Conservation (phyloP, 2,113 vertebrate genomes). For the Anarrhichthys ocellatus region DNA sequence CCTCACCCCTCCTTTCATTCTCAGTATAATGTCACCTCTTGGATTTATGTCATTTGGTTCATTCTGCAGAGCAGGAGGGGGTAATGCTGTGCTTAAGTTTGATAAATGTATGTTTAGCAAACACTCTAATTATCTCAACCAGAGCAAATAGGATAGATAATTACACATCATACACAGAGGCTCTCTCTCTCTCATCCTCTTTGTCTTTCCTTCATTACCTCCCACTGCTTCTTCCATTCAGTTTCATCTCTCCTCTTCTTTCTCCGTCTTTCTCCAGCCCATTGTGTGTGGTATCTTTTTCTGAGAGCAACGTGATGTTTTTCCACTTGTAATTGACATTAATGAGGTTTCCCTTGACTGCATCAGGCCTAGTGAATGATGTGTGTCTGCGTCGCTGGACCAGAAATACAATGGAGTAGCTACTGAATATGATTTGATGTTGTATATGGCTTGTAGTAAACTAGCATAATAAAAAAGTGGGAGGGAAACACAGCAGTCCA, state of each 20-base stretch:
- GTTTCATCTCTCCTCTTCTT: slow-evolving; percentile 27
- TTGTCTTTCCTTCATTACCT: slow-evolving; percentile 46
- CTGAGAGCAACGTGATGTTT: slow-evolving; percentile 44
- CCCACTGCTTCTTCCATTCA: slow-evolving; percentile 38
- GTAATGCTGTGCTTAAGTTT: slow-evolving; percentile 45
- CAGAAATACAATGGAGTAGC: slow-evolving; percentile 16
- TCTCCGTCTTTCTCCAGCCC: slow-evolving; percentile 16
- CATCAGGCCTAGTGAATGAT: slow-evolving; percentile 25
- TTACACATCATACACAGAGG: slow-evolving; percentile 62
- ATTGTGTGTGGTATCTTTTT: slow-evolving; percentile 34
- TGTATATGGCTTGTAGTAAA: slow-evolving; percentile 18
- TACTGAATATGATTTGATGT: background rate
- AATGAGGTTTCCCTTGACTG: slow-evolving; percentile 37
- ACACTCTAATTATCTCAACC: slow-evolving; percentile 72
- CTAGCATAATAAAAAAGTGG: background rate
- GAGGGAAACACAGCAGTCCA: background rate
- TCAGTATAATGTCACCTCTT: slow-evolving; percentile 21
- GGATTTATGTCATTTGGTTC: background rate
- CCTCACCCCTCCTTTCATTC: background rate
- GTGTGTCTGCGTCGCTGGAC: slow-evolving; percentile 20
- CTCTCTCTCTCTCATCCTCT: slow-evolving; percentile 30
- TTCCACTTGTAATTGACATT: slow-evolving; percentile 47
- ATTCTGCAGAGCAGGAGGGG: slow-evolving; percentile 21
- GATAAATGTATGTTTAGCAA: slow-evolving; percentile 73
- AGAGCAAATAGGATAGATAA: slow-evolving; percentile 71